Evolutionary conservation across 2,888 invertebrate species (phyloP), one percentile per base, ranked within the genome.

Genomic region (Trichogramma evanescens): DNA sequence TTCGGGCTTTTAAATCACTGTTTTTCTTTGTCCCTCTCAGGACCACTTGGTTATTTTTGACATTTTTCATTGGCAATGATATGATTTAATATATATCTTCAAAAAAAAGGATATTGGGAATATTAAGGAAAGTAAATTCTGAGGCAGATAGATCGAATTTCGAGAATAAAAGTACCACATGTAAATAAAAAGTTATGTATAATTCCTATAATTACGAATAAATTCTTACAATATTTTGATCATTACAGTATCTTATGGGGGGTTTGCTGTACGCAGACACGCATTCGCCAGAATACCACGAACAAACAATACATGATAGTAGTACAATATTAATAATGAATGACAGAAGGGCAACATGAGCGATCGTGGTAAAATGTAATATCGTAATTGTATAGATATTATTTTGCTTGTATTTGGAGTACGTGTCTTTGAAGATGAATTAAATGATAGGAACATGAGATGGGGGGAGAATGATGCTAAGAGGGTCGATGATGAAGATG

Each of bases 181-280:
- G 72, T 74, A 75, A 74, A 74, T 76, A 76, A 75, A 76, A 74
- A 72, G 70, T 72, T 74, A 66, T 67, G 68, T 76, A 72, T 76
- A 74, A 72, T 76, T 72, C 68, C 70, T 72, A 72, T 71, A 73
- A 73, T 72, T 67, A 71, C 72, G 70, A 74, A 73, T 69, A 70
- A 58, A 59, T 62, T 48, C 62, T 62, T 64, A 64, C 58, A 64
- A 55, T 50, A 62, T 56, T 53, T 49, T 62, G 51, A 7, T 57
- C 59, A 46, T 62, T 63, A 57, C 60, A 62, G 58, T 64, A 59
- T 63, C 56, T 55, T 63, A 56, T 66, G 55, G 40, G 42, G 53
- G 48, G 72, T 73, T 76, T 74, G 71, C 73, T 74, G 70, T 76
- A 76, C 76, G 66, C 70, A 26, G 26, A 9, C 26, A 26, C 26